These are phyloP conservation scores for Sylvietta virens DNA, from an alignment of 2,113 vertebrate genomes.

Conservation along the genomic window DNA sequence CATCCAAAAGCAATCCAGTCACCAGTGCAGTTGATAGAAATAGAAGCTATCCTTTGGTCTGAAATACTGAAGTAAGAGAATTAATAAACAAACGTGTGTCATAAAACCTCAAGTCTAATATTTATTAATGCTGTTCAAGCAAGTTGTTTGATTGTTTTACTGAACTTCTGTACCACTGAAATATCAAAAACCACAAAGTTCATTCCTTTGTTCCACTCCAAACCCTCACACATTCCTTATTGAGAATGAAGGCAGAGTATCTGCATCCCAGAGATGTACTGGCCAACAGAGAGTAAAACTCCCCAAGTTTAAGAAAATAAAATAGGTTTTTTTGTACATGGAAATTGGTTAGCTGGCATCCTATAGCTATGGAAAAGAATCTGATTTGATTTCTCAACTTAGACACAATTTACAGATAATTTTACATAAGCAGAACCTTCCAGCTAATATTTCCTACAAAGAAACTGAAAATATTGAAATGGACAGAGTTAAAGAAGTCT, in stretches of 20 bases:
- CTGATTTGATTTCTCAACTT: background rate
- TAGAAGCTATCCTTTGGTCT: slow-evolving; percentile 85
- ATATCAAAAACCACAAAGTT: background rate
- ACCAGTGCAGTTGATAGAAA: slow-evolving; percentile 85
- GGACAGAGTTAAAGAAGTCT: background rate
- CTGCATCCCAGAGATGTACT: background rate
- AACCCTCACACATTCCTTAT: background rate
- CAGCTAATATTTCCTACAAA: background rate
- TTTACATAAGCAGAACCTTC: background rate
- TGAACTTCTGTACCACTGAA: background rate
- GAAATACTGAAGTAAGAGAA: slow-evolving; percentile 80
- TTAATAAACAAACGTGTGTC: background rate
- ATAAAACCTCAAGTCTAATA: background rate
- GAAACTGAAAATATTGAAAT: background rate
- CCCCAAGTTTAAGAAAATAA: background rate
- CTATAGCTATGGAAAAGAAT: background rate
- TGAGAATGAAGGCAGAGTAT: background rate
- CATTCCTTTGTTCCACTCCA: background rate
- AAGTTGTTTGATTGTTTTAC: background rate
- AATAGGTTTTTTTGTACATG: fast-evolving
- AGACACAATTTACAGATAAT: background rate
- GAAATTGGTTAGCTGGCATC: background rate
- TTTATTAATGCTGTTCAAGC: background rate
- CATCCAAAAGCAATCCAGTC: slow-evolving; percentile 97
- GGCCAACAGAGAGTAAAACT: background rate